These are phyloP conservation scores for Barnardius zonarius DNA, from an alignment of 2,113 vertebrate species.

Conservation along the genomic window DNA sequence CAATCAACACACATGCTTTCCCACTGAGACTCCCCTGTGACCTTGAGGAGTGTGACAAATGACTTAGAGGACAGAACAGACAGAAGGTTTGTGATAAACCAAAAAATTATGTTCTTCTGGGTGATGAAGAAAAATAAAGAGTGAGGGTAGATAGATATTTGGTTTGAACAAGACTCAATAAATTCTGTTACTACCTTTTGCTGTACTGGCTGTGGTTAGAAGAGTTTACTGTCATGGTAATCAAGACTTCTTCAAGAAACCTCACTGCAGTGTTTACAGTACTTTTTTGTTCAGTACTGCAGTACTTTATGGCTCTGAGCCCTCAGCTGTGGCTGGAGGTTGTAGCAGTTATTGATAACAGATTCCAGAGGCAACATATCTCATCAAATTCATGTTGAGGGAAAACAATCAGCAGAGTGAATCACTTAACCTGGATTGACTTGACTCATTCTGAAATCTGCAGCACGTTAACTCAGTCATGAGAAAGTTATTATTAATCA, in stretches of 20 bases:
- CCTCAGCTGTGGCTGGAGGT: slow-evolving; percentile 53
- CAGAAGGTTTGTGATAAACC: slow-evolving; percentile 65
- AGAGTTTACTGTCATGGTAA: slow-evolving; percentile 60
- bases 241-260: slow-evolving; percentile 74
- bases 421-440: slow-evolving; percentile 55
- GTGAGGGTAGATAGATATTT: slow-evolving; percentile 43
- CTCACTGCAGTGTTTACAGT: slow-evolving; percentile 53
- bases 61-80: slow-evolving; percentile 50
- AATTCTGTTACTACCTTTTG: slow-evolving; percentile 51
- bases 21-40: slow-evolving; percentile 50
- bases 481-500: not conserved
- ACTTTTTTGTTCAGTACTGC: slow-evolving; percentile 52
- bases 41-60: slow-evolving; percentile 72
- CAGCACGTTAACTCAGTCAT: not conserved
- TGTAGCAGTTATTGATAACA: slow-evolving; percentile 70
- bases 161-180: slow-evolving; percentile 56
- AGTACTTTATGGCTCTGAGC: slow-evolving; percentile 67
- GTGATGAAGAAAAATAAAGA: slow-evolving; percentile 65
- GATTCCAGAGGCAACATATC: slow-evolving; percentile 45
- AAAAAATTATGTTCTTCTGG: slow-evolving; percentile 43
- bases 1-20: slow-evolving; percentile 59
- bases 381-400: slow-evolving; percentile 18
- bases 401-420: slow-evolving; percentile 45
- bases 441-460: slow-evolving; percentile 4
- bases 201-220: slow-evolving; percentile 22